A percentile compares a stretch with the other conserved stretches of the same genome.
phyloP scores from a whole-genome alignment of 2,113 vertebrate genomes.

The Gila orcuttii region DNA sequence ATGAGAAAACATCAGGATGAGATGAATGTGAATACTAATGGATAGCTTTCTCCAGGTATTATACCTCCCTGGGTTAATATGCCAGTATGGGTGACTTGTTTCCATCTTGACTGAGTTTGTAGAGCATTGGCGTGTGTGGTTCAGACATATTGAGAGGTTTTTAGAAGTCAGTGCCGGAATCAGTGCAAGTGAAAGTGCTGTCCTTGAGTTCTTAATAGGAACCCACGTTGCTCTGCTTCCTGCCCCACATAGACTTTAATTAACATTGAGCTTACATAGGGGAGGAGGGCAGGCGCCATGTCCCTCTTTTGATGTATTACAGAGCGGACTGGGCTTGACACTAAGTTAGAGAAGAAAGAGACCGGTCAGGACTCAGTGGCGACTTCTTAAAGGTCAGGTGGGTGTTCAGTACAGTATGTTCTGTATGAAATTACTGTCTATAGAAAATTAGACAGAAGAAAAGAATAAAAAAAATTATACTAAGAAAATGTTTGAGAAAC shows the following conservation, averaged over 20 bases:
- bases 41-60: background rate
- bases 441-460: background rate
- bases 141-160: background rate
- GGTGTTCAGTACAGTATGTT: background rate
- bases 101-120: background rate
- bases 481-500: background rate
- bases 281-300: constrained; percentile 17
- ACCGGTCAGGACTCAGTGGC: background rate
- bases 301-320: constrained; percentile 48
- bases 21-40: background rate
- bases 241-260: constrained; percentile 48
- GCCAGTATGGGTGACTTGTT: background rate
- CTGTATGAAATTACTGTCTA: background rate
- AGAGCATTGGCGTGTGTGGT: background rate
- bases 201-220: constrained; percentile 35
- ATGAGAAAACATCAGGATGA: background rate
- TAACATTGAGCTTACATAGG: constrained; percentile 41
- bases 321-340: constrained; percentile 39
- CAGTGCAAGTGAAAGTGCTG: constrained; percentile 33
- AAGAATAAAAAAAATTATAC: background rate
- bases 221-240: constrained; percentile 23
- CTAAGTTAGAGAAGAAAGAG: background rate
- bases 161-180: background rate
- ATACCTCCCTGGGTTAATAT: background rate
- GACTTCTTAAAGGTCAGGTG: background rate